phyloP scores from a whole-genome alignment of 2,888 invertebrate species.

The Nymphalis urticae region DNA sequence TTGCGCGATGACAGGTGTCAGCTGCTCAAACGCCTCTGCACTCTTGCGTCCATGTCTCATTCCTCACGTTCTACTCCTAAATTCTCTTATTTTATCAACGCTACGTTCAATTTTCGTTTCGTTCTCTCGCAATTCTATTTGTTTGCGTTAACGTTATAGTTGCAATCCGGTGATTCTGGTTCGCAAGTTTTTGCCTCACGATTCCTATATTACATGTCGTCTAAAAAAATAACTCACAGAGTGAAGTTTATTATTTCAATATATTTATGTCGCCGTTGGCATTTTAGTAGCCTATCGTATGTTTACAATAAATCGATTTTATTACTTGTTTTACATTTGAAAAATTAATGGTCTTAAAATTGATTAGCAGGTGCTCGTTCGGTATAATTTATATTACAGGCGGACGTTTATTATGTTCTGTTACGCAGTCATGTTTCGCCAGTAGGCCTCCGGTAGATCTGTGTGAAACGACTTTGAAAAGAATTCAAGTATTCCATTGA shows the following conservation, averaged over 20 bases:
- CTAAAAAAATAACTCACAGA: conserved; percentile 1
- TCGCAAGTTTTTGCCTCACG: conserved; percentile 35
- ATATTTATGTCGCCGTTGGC: conserved; percentile 27
- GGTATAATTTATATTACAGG: conserved; percentile 23
- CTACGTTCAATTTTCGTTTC: conserved; percentile 78
- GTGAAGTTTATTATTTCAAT: conserved; percentile 5
- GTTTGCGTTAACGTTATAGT: conserved; percentile 65
- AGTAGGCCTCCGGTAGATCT: conserved; percentile 12
- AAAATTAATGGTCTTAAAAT: conserved; percentile 31
- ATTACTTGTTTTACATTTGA: conserved; percentile 32
- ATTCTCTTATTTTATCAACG: conserved; percentile 82
- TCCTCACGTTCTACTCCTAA: conserved; percentile 79
- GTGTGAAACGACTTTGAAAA: conserved; percentile 4
- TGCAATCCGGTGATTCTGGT: conserved; percentile 57
- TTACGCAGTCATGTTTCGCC: conserved; percentile 17
- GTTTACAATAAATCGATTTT: conserved; percentile 33
- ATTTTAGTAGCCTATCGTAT: conserved; percentile 25
- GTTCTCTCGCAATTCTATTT: conserved; percentile 70
- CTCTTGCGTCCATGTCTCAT: conserved; percentile 82
- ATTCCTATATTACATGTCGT: conserved; percentile 1
- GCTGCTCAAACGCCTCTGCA: conserved; percentile 81
- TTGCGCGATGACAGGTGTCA: conserved; percentile 82
- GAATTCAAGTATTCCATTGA: conserved; percentile 9
- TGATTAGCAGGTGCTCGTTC: conserved; percentile 32
- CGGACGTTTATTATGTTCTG: conserved; percentile 20